A percentile compares a stretch with the other conserved stretches of the same genome.
These are phyloP conservation scores for Hirtodrosophila trivittata DNA, from an alignment of 2,888 invertebrate species.

Conservation along the genomic window DNA sequence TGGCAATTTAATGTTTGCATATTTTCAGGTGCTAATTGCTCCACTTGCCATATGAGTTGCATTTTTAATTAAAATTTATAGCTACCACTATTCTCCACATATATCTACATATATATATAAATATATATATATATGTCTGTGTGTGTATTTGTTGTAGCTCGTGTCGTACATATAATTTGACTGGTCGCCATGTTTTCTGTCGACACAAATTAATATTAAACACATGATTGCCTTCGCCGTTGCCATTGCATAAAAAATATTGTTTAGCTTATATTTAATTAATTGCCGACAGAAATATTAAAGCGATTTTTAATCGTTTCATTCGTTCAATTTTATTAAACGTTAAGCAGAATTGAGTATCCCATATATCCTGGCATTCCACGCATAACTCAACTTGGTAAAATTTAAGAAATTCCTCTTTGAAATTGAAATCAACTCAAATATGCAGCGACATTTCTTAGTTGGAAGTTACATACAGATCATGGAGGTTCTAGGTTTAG, in stretches of 20 bases:
- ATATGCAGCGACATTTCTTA: no score
- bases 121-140: slow-evolving; percentile 10
- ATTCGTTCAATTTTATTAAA: slow-evolving; percentile 7
- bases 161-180: slow-evolving; percentile 40
- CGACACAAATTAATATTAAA: slow-evolving; percentile 75
- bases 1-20: slow-evolving; percentile 83
- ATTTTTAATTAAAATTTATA: slow-evolving; percentile 82
- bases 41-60: slow-evolving; percentile 82
- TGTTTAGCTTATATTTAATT: slow-evolving; percentile 78
- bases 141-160: slow-evolving; percentile 30
- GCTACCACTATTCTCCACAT: slow-evolving; percentile 32
- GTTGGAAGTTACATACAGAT: no score
- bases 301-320: slow-evolving; percentile 28
- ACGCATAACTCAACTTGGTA: no score
- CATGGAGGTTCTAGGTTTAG: no score
- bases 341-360: slow-evolving; percentile 7
- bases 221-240: slow-evolving; percentile 80
- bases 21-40: slow-evolving; percentile 84
- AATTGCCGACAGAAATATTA: slow-evolving; percentile 60
- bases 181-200: slow-evolving; percentile 70
- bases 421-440: no score
- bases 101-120: neutral
- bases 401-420: no score
- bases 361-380: no score
- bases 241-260: slow-evolving; percentile 75